phyloP scores from a whole-genome alignment of 2,888 invertebrate species.

The Cephus runcator region DNA sequence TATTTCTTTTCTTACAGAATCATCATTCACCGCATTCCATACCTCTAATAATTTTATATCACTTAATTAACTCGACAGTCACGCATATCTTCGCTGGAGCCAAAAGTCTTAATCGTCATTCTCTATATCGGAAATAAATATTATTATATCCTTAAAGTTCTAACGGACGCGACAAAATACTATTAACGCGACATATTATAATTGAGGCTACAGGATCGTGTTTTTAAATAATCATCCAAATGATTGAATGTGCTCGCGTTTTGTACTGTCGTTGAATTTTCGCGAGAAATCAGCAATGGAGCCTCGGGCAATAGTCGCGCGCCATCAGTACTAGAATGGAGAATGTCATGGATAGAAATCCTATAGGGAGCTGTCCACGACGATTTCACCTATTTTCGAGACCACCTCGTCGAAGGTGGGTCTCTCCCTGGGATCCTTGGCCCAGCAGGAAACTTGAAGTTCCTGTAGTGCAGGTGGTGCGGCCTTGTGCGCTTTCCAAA shows the following conservation, averaged over 20 bases:
- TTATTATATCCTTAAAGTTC: constrained; percentile 45
- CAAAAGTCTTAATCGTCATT: constrained; percentile 18
- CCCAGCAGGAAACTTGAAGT: constrained; percentile 75
- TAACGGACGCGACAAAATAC: constrained; percentile 53
- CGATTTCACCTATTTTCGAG: constrained; percentile 67
- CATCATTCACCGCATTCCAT: not conserved
- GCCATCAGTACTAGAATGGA: not conserved
- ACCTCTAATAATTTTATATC: constrained; percentile 15
- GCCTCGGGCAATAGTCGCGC: not conserved
- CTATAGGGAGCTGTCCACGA: constrained; percentile 57
- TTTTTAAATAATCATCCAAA: not conserved
- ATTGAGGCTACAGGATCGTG: constrained; percentile 16
- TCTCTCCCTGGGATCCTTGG: constrained; percentile 74
- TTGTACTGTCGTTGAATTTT: not conserved
- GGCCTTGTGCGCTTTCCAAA: constrained; percentile 75
- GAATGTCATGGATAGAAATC: not conserved
- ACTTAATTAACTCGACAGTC: constrained; percentile 11
- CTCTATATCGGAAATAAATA: constrained; percentile 45
- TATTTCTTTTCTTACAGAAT: not conserved
- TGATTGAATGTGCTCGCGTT: not conserved
- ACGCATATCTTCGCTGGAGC: constrained; percentile 32
- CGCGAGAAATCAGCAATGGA: not conserved
- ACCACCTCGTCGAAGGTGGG: constrained; percentile 75
- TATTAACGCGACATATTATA: constrained; percentile 35
- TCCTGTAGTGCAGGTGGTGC: constrained; percentile 73